Conservation (phyloP, 2,113 vertebrate genomes). For the Porphyrio hochstetteri region DNA sequence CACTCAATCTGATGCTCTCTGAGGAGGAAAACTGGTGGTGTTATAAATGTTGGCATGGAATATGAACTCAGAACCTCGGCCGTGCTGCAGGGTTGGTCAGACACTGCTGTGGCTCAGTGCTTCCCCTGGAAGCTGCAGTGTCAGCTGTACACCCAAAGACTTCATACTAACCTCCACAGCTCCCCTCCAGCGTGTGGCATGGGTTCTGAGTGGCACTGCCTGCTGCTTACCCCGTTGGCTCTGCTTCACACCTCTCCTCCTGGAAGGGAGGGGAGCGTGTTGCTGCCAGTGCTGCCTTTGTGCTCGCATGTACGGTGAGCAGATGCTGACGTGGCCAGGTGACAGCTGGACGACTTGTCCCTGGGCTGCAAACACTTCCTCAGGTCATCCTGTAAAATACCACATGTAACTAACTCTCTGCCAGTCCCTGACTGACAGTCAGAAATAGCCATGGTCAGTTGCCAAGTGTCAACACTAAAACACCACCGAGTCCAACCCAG, state of each 20-base stretch:
- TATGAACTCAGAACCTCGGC: accelerated
- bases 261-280: background rate
- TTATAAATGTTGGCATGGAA: background rate
- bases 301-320: accelerated
- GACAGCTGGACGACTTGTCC: background rate
- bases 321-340: background rate
- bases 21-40: background rate
- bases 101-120: background rate
- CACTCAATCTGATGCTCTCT: background rate
- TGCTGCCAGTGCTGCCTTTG: background rate
- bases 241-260: background rate
- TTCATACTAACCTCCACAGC: background rate
- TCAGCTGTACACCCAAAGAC: background rate
- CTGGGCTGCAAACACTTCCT: background rate
- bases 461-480: background rate
- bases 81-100: background rate
- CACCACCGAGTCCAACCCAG: background rate
- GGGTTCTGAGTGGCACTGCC: background rate
- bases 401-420: background rate
- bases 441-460: background rate
- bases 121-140: background rate
- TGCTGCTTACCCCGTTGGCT: background rate
- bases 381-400: background rate
- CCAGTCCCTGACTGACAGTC: background rate
- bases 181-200: accelerated